Base-by-base conservation (phyloP, 2,888 invertebrate genomes). In the Actias luna region DNA sequence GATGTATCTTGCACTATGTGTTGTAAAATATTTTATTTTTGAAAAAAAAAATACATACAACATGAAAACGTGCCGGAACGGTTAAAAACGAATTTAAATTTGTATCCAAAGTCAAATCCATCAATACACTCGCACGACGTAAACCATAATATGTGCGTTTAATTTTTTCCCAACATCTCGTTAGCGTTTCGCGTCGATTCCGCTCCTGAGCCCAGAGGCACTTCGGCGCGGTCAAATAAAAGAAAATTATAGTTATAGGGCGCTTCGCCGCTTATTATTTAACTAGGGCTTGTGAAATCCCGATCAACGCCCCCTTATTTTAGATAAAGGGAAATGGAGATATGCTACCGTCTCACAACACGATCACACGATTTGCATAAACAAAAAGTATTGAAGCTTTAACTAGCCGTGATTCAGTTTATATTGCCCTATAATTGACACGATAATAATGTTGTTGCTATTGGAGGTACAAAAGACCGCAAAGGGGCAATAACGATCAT, bases 401-500 rank as follows among this genome's bases (percentile, higher is more conserved):
- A 87, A 87, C 88, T 87, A 89, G 88, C 81, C 74, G 74, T 79
- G 80, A 84, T 86, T 82, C 83, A 80, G 85, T 83, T 78, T 83
- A 83, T 87, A 88, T 86, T 82, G 84, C 82, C 77, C 77, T 82
- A 80, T 88, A 91, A 92, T 92, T 91, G 88, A 92, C 84, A 86
- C 84, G 82, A 88, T 90, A 90, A 89, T 88, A 88, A 89, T 87
- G 85, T 87, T 89, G 88, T 89, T 85, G 87, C 83, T 82, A 82
- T 83, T 79, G 82, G 80, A 78, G 82, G 77, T 84, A 90, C 89
- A 88, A 88, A 89, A 87, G 88, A 87, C 89, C 90, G 88, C 90
- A 86, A 83, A 90, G 88, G 83, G 85, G 84, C 83, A 84, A 88
- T 92, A 89, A 91, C 87, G 88, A 90, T 88, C 88, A 86, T 90